These are phyloP conservation scores for Plebejus argus DNA, from an alignment of 2,888 invertebrate species.

Conservation along the genomic window DNA sequence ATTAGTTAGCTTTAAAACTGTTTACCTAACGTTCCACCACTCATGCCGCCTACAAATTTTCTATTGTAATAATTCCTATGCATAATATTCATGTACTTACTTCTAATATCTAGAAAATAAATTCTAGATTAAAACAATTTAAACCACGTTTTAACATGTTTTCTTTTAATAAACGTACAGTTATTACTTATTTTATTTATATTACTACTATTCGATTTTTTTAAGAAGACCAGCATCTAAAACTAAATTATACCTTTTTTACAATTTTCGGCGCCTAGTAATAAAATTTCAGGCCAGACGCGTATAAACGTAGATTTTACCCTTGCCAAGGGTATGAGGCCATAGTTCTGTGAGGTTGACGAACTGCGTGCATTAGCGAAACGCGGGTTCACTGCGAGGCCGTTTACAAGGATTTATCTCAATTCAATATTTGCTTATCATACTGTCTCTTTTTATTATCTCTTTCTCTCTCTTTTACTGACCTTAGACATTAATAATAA, in stretches of 20 bases:
- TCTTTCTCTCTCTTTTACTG: background rate
- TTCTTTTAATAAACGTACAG: too few relatives aligned
- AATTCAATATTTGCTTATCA: constrained; percentile 11
- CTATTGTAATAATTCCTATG: too few relatives aligned
- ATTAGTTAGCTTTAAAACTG: too few relatives aligned
- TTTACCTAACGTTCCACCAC: too few relatives aligned
- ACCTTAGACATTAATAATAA: background rate
- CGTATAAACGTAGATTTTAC: constrained; percentile 12
- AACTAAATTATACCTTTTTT: background rate
- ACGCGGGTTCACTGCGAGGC: background rate
- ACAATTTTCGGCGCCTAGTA: background rate
- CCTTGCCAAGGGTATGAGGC: constrained; percentile 29
- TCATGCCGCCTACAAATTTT: too few relatives aligned
- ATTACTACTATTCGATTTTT: background rate
- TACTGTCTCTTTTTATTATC: background rate
- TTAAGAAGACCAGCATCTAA: background rate
- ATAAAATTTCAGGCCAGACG: constrained; percentile 6
- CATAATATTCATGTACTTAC: too few relatives aligned
- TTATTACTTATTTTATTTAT: too few relatives aligned
- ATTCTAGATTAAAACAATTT: too few relatives aligned
- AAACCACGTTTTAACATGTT: too few relatives aligned
- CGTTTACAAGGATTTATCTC: constrained; percentile 4
- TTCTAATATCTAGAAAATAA: too few relatives aligned
- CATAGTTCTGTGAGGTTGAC: constrained; percentile 8
- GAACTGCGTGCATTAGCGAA: constrained; percentile 15